A percentile compares a stretch with the other conserved stretches of the same genome.
phyloP scores from a whole-genome alignment of 2,888 invertebrate species.

The Priocnemis perturbator region DNA sequence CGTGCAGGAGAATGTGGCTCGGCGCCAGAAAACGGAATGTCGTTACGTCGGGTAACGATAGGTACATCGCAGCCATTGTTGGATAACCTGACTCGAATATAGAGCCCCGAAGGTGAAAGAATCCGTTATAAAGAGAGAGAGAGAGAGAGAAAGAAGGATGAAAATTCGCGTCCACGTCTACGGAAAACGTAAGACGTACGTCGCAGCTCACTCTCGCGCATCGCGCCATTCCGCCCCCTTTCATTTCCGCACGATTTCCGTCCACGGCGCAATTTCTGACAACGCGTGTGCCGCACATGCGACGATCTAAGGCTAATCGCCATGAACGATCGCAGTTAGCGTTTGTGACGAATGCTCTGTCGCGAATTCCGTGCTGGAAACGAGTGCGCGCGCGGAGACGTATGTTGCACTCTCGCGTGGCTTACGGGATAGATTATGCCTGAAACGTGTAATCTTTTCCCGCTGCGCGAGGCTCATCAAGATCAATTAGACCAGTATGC shows the following conservation, averaged over 20 bases:
- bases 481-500: slow-evolving; percentile 56
- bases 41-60: slow-evolving; percentile 58
- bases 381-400: too few species aligned
- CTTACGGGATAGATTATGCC: slow-evolving; percentile 1
- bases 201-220: not conserved
- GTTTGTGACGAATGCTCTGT: too few species aligned
- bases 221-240: too few species aligned
- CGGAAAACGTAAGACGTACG: not conserved
- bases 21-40: slow-evolving; percentile 58
- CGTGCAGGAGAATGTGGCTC: slow-evolving; percentile 64
- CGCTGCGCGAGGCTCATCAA: slow-evolving; percentile 51
- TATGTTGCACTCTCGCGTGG: too few species aligned
- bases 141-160: not conserved
- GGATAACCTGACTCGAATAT: slow-evolving; percentile 49
- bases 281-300: not conserved
- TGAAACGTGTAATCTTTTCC: slow-evolving; percentile 44
- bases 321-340: too few species aligned
- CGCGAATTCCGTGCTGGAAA: too few species aligned
- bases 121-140: not conserved
- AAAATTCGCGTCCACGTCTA: too few species aligned
- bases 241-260: slow-evolving; percentile 1
- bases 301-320: too few species aligned
- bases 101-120: not conserved
- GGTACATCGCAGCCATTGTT: slow-evolving; percentile 54
- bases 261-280: not conserved